Evolutionary conservation across 2,888 invertebrate species (phyloP), one percentile per base, ranked within the genome.

Genomic region (Pomacea canaliculata): DNA sequence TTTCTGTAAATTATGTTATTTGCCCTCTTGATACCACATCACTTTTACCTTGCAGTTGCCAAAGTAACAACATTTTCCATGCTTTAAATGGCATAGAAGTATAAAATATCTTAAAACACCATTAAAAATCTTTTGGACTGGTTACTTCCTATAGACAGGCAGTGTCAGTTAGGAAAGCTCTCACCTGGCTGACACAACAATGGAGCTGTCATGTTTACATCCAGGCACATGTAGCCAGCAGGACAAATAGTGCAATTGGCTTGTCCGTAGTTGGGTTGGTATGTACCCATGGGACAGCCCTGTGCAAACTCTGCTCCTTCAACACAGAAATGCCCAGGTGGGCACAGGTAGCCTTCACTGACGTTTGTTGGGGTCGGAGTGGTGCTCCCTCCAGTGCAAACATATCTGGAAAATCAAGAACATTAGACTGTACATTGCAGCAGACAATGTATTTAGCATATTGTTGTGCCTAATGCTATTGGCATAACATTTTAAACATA

Each of bases 211-310:
- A 89, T 86, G 78, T 89, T 89, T 27, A 80, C 79, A 23, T 84
- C 78, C 5, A 83, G 83, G 81, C 90, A 90, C 87, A 88, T 87
- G 72, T 81, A 83, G 7, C 88, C 88, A 13, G 85, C 86, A 0
- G 87, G 87, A 77, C 90, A 90, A 9, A 79, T 79, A 23, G 85
- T 84, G 79, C 90, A 90, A 80, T 85, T 85, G 68, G 81, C 82
- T 75, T 88, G 86, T 13, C 88, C 90, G 56, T 81, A 70, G 66
- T 84, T 81, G 18, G 83, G 79, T 73, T 90, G 88, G 83, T 85
- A 90, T 7, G 88, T 87, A n/a, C 89, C 89, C 10, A 87, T 84
- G 5, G 84, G 83, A 82, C 89, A 90, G 59, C 88, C 87, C 66
- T 84, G 79, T 56, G 87, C 87, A 65, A 83, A 79, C 9, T 83